Evolutionary conservation across 2,888 invertebrate genomes (phyloP), one percentile per base, ranked within the genome.

Genomic region (Apantesis nais): DNA sequence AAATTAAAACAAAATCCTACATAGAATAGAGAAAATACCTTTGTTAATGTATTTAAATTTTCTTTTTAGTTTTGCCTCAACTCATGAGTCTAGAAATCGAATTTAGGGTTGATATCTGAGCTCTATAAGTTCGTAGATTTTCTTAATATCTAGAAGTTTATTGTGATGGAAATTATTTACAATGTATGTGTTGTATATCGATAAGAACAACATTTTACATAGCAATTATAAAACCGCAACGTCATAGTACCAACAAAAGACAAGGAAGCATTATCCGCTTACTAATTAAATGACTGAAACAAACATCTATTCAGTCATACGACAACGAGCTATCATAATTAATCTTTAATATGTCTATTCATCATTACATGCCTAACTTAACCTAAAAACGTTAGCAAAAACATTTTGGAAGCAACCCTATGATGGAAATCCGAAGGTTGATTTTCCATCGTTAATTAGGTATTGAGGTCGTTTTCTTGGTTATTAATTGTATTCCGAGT

Each of bases 401-500:
- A 55, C 48, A 39, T 44, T 44, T 31, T 29, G 80, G 74, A 73
- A 62, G 39, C 31, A 62, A 66, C 77, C 74, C 70, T 79, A 73
- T 66, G 3, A 0, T 25, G 34, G 3, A 9, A 5, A 0, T 0
- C 14, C 52, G 74, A 84, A 62, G 79, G 79, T 76, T 72, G 75
- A 78, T 77, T 77, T 65, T 78, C 29, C 62, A 61, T 73, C 67
- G 70, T 41, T 71, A 77, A 79, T 80, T 76, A 77, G 67, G 62
- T 37, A 52, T 60, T 65, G 63, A 72, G 79, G 77, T 77, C 78
- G 80, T 82, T 83, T 73, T 75, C 73, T 70, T 73, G 72, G 79
- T 83, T 82, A 87, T 87, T 86, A 87, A 88, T 88, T 84, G 85
- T 85, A 75, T 80, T 84, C 75, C 76, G 78, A 85, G 83, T 82